Percentiles rank a stretch among this genome's conserved stretches.
These are phyloP conservation scores for Calyptomena viridis DNA, from an alignment of 2,113 vertebrate species.

Conservation along the genomic window DNA sequence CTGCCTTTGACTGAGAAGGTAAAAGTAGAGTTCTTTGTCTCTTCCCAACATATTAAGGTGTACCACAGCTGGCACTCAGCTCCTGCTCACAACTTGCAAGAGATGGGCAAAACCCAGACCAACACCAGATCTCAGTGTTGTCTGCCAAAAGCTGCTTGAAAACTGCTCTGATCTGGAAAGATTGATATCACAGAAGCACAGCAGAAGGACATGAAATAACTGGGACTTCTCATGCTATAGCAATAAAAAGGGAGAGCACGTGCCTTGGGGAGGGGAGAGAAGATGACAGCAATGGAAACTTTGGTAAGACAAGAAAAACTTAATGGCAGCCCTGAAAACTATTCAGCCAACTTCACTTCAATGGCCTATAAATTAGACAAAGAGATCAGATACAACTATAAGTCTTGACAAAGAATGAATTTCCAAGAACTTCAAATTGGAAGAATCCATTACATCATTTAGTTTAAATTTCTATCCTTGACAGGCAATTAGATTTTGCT, in stretches of 20 bases:
- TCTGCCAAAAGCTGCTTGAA: not conserved
- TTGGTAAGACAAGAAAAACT: not conserved
- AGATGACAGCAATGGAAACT: not conserved
- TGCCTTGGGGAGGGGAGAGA: not conserved
- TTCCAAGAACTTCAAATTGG: not conserved
- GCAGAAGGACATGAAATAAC: not conserved
- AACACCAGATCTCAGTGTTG: not conserved
- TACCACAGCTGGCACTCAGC: not conserved
- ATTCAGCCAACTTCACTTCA: not conserved
- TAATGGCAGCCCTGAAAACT: not conserved
- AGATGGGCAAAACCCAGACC: accelerated
- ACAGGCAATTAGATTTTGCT: not conserved
- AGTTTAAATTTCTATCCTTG: not conserved
- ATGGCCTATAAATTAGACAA: not conserved
- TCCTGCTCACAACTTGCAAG: not conserved
- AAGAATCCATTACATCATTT: not conserved
- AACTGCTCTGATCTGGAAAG: not conserved
- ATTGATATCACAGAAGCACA: not conserved
- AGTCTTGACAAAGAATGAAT: not conserved
- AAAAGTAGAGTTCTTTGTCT: not conserved
- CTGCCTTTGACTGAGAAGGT: not conserved
- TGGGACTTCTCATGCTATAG: not conserved
- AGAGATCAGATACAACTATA: not conserved
- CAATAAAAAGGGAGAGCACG: not conserved
- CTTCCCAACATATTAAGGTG: not conserved